A percentile compares a stretch with the other conserved stretches of the same genome.
Evolutionary conservation across 2,797 vertebrate species (phyloP).

Genomic region (Eleutherodactylus coqui): DNA sequence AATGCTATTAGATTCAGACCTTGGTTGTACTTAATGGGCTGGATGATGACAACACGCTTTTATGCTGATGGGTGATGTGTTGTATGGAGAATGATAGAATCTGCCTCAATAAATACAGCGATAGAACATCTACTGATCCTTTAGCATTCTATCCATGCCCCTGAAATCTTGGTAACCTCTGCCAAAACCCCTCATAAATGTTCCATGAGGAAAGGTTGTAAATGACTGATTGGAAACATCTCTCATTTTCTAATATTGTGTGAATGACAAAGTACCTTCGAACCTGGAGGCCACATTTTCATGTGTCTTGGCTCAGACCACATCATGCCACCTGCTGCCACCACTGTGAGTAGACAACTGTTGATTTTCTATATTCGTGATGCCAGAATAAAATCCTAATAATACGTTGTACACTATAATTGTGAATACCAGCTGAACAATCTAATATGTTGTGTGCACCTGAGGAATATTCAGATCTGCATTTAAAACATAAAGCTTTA

Average conservation of each 20-base stretch:
- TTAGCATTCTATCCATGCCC: neutral
- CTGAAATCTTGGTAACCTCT: neutral
- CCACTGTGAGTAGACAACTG: neutral
- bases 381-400: neutral
- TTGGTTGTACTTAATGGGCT: too few relatives aligned
- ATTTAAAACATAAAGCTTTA: too few relatives aligned
- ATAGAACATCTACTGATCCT: too few relatives aligned
- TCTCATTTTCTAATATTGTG: too few relatives aligned
- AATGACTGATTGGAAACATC: conserved; percentile 6
- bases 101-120: too few relatives aligned
- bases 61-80: too few relatives aligned
- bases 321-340: conserved; percentile 4
- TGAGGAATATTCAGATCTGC: neutral
- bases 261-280: neutral
- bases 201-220: neutral
- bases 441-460: neutral
- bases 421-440: neutral
- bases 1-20: too few relatives aligned
- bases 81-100: neutral
- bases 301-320: neutral
- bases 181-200: neutral
- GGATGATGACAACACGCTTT: too few relatives aligned
- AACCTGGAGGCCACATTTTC: neutral
- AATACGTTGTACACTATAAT: neutral
- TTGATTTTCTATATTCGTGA: neutral